These are phyloP conservation scores for Nematopogon swammerdamellus DNA, from an alignment of 2,888 invertebrate genomes.

Conservation along the genomic window DNA sequence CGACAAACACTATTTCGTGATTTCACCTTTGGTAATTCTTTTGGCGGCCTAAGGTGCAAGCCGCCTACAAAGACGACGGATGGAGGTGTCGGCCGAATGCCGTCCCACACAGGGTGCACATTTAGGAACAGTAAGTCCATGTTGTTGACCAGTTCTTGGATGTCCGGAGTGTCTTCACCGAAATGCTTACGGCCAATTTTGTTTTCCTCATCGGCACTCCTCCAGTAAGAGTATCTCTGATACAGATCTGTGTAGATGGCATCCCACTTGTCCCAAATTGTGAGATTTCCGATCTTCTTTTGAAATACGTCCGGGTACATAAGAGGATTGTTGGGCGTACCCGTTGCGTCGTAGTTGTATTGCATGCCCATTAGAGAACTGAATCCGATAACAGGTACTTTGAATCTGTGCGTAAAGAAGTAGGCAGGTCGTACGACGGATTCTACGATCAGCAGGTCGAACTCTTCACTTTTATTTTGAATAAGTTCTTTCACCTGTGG, in stretches of 20 bases:
- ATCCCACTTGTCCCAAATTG: neutral
- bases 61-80: slow-evolving; percentile 1
- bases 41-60: slow-evolving; percentile 1
- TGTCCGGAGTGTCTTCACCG: neutral
- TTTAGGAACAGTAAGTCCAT: slow-evolving; percentile 4
- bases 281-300: neutral
- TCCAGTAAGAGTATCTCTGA: neutral
- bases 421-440: slow-evolving; percentile 1
- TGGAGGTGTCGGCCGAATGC: slow-evolving; percentile 3
- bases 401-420: slow-evolving; percentile 5
- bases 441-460: slow-evolving; percentile 6
- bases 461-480: neutral
- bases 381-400: slow-evolving; percentile 6
- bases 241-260: neutral
- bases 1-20: too few species aligned
- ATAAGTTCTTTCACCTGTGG: neutral
- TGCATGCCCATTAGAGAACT: neutral
- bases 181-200: neutral
- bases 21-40: slow-evolving; percentile 5
- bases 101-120: slow-evolving; percentile 2
- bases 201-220: neutral
- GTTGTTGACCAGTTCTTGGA: neutral
- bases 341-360: neutral
- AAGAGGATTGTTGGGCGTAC: neutral
- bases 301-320: neutral